These are phyloP conservation scores for Dicycla oo DNA, from an alignment of 2,888 invertebrate genomes.

Conservation along the genomic window DNA sequence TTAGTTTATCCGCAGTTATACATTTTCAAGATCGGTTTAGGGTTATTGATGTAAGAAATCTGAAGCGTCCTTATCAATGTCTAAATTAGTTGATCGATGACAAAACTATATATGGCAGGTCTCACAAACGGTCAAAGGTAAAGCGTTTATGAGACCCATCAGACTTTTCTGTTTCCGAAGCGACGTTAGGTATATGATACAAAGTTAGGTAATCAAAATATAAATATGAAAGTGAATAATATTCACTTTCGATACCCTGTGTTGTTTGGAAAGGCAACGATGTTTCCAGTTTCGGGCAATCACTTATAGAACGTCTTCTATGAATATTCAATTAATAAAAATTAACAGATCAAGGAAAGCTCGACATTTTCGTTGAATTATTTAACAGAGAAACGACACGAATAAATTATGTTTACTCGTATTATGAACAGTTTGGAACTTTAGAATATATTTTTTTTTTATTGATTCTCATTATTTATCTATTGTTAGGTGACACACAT, in stretches of 20 bases:
- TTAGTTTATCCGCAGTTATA: conserved; percentile 25
- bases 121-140: conserved; percentile 11
- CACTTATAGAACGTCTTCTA: conserved; percentile 49
- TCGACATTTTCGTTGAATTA: conserved; percentile 73
- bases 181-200: conserved; percentile 28
- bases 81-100: conserved; percentile 24
- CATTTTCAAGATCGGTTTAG: conserved; percentile 13
- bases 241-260: conserved; percentile 36
- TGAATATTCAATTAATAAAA: conserved; percentile 69
- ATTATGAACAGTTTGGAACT: conserved; percentile 22
- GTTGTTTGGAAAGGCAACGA: conserved; percentile 59
- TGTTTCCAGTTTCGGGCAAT: conserved; percentile 52
- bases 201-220: conserved; percentile 57
- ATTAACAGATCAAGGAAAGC: conserved; percentile 61
- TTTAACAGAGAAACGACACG: conserved; percentile 76
- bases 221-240: conserved; percentile 66
- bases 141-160: conserved; percentile 11
- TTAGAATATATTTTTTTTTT: conserved; percentile 13
- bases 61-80: conserved; percentile 14
- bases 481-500: conserved; percentile 2
- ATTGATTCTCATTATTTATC: conserved; percentile 30
- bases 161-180: conserved; percentile 25
- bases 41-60: conserved; percentile 11
- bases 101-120: not conserved
- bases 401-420: conserved; percentile 66